A percentile compares a stretch with the other conserved stretches of the same genome.
These are phyloP conservation scores for Coenobita brevimanus DNA, from an alignment of 1,140 invertebrate species.

Conservation along the genomic window DNA sequence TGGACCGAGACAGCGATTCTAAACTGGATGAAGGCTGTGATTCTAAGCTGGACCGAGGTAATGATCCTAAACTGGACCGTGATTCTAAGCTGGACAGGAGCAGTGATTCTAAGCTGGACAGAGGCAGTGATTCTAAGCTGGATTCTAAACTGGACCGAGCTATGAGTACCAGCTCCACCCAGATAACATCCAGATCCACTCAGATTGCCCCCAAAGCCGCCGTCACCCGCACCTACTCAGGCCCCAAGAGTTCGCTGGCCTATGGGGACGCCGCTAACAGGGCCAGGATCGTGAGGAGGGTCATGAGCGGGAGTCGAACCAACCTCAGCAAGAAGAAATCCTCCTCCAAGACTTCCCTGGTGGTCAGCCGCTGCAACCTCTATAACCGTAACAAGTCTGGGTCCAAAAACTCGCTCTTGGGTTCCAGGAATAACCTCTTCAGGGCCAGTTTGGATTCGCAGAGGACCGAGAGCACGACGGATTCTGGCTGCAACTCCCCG, in stretches of 20 bases:
- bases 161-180: constrained; percentile 45
- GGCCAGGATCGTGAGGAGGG: constrained; percentile 52
- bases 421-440: constrained; percentile 58
- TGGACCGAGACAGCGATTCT: too few species aligned
- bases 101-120: too few species aligned
- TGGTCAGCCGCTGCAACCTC: constrained; percentile 44
- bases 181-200: constrained; percentile 5
- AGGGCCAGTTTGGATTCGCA: constrained; percentile 52
- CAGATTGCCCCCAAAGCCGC: neutral
- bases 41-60: too few species aligned
- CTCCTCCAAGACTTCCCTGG: constrained; percentile 44
- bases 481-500: constrained; percentile 60
- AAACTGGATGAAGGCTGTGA: too few species aligned
- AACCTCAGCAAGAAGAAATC: constrained; percentile 63
- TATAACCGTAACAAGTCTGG: constrained; percentile 56
- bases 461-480: constrained; percentile 57
- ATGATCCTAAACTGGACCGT: too few species aligned
- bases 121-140: constrained; percentile 14
- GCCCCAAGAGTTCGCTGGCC: constrained; percentile 42
- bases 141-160: constrained; percentile 17
- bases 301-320: constrained; percentile 52
- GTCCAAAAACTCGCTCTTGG: constrained; percentile 43
- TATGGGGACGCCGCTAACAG: constrained; percentile 25
- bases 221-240: constrained; percentile 32
- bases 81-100: too few species aligned